phyloP scores from a whole-genome alignment of 2,888 invertebrate species.

The Eilema depressum region DNA sequence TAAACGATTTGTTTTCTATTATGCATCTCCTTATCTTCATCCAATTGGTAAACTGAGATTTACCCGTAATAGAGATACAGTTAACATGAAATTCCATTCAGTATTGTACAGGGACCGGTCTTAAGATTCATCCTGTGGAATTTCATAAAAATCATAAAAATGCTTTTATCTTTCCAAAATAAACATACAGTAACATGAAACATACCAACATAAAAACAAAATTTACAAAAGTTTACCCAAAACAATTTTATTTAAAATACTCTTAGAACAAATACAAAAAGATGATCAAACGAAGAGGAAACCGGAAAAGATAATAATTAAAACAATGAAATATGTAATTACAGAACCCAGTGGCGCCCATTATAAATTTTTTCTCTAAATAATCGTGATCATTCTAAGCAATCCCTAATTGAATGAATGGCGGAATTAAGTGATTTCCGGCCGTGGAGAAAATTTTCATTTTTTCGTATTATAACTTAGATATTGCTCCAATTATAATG shows the following conservation, averaged over 20 bases:
- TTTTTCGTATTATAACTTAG: not conserved
- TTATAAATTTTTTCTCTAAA: conserved; percentile 33
- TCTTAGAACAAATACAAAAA: not conserved
- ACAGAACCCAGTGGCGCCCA: conserved; percentile 24
- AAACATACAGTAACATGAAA: too few species aligned
- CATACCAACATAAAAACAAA: too few species aligned
- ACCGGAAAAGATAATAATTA: conserved; percentile 31
- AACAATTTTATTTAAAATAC: not conserved
- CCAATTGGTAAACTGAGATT: too few species aligned
- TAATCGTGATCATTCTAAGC: conserved; percentile 36
- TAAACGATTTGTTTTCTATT: not conserved
- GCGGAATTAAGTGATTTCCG: conserved; percentile 21
- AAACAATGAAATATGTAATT: conserved; percentile 36
- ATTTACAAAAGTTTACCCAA: not conserved
- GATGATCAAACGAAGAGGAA: conserved; percentile 20
- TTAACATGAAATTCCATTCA: not conserved
- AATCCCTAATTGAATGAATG: conserved; percentile 31
- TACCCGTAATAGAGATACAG: not conserved
- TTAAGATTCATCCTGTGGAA: too few species aligned
- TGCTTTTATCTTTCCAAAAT: too few species aligned
- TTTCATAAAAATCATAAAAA: too few species aligned
- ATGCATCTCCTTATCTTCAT: too few species aligned
- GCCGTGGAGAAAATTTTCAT: conserved; percentile 15
- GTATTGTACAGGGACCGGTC: too few species aligned
- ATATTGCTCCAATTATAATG: conserved; percentile 11